Percentiles rank a stretch among this genome's conserved stretches.
These are phyloP conservation scores for Mungos mungo DNA, from an alignment of 2,113 vertebrate species.

Conservation along the genomic window DNA sequence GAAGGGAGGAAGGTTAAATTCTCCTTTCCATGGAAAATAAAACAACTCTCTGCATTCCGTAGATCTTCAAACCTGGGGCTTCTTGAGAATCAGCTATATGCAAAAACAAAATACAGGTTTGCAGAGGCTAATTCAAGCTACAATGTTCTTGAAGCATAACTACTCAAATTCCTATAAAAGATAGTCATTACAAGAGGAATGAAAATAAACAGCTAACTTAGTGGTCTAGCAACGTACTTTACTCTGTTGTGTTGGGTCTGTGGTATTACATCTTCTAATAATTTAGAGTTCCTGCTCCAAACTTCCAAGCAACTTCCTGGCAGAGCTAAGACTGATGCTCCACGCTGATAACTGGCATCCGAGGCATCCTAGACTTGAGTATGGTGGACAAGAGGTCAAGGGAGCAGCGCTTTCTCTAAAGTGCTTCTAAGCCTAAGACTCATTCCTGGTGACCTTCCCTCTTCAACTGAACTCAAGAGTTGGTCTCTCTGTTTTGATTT, in stretches of 20 bases:
- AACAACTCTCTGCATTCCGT: not conserved
- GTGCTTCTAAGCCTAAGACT: not conserved
- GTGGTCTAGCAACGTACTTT: not conserved
- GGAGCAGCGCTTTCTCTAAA: not conserved
- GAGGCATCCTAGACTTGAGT: not conserved
- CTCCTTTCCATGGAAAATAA: not conserved
- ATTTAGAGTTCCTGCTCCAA: not conserved
- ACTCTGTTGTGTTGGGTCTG: not conserved
- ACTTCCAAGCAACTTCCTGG: not conserved
- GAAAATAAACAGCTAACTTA: not conserved
- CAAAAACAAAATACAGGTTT: not conserved
- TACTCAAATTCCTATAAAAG: not conserved
- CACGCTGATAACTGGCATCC: not conserved
- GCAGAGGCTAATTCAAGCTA: not conserved
- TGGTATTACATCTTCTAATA: not conserved
- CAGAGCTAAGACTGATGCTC: not conserved
- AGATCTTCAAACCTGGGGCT: not conserved
- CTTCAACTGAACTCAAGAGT: not conserved
- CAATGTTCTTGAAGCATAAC: not conserved
- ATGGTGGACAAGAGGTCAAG: not conserved
- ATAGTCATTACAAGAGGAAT: not conserved
- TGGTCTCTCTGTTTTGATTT: not conserved
- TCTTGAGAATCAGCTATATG: not conserved
- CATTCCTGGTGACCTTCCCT: not conserved
- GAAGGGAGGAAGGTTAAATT: not conserved